Conservation (phyloP, 2,888 invertebrate species). For the Habrosyne pyritoides region DNA sequence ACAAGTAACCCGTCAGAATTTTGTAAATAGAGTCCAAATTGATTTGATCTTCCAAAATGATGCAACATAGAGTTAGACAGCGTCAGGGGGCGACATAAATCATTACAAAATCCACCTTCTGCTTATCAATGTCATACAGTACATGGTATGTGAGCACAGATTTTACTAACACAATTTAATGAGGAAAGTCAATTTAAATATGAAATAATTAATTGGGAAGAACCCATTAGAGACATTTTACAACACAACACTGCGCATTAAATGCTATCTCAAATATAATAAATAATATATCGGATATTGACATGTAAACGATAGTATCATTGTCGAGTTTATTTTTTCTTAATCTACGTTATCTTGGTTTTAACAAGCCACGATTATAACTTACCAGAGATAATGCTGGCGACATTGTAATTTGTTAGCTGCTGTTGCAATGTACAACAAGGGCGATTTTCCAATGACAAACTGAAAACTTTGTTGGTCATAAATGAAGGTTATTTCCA, state of each 20-base stretch:
- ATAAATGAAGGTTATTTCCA: neutral
- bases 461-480: neutral
- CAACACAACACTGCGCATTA: neutral
- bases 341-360: neutral
- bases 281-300: neutral
- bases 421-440: constrained; percentile 1
- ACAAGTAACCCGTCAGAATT: no score
- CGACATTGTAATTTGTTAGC: neutral
- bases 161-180: neutral
- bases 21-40: neutral
- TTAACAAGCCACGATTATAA: neutral
- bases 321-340: neutral
- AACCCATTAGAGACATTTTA: neutral
- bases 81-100: neutral
- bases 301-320: neutral
- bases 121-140: neutral
- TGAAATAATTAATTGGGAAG: neutral
- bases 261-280: neutral
- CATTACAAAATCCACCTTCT: neutral
- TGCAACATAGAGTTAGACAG: neutral
- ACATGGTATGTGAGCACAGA: no score
- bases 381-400: neutral
- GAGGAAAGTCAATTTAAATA: neutral
- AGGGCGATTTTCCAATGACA: neutral
- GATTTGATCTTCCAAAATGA: no score